Evolutionary conservation across 2,888 invertebrate genomes (phyloP).

Genomic region (Drosophila histrio): DNA sequence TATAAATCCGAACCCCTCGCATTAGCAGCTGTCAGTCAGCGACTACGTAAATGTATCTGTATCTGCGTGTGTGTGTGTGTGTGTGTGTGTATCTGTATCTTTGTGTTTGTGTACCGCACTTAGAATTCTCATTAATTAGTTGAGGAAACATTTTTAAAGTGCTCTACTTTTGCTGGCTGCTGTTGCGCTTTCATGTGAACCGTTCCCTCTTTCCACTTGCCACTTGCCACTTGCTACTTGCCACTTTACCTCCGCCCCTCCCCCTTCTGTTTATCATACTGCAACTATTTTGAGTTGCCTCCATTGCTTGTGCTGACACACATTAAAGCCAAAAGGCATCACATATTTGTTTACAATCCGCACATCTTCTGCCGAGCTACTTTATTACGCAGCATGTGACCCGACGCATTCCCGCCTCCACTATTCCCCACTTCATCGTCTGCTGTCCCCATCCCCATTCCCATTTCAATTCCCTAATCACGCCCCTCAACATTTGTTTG

Average conservation of each 20-base stretch:
- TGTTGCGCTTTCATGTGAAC: constrained; percentile 42
- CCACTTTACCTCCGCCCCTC: constrained; percentile 9
- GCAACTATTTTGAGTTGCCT: constrained; percentile 64
- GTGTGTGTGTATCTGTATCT: not conserved
- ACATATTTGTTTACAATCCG: constrained; percentile 47
- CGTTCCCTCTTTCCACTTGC: constrained; percentile 1
- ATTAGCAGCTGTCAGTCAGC: constrained; percentile 6
- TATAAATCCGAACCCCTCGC: constrained; percentile 16
- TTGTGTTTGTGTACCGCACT: constrained; percentile 35
- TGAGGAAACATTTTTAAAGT: constrained; percentile 60
- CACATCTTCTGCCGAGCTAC: constrained; percentile 37
- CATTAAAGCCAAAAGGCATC: constrained; percentile 45
- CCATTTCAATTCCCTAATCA: not conserved
- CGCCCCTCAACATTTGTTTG: constrained; percentile 37
- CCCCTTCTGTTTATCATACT: constrained; percentile 48
- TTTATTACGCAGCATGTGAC: constrained; percentile 40
- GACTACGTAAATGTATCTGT: not conserved
- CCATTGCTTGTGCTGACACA: constrained; percentile 53
- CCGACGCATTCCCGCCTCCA: not conserved
- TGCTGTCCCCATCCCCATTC: not conserved
- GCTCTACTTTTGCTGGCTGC: constrained; percentile 48
- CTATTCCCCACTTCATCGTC: not conserved
- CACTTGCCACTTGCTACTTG: constrained; percentile 1
- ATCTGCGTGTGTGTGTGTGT: not conserved
- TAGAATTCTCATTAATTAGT: constrained; percentile 67